Evolutionary conservation across 2,797 vertebrate species (phyloP).

Genomic region (Microcaecilia unicolor): DNA sequence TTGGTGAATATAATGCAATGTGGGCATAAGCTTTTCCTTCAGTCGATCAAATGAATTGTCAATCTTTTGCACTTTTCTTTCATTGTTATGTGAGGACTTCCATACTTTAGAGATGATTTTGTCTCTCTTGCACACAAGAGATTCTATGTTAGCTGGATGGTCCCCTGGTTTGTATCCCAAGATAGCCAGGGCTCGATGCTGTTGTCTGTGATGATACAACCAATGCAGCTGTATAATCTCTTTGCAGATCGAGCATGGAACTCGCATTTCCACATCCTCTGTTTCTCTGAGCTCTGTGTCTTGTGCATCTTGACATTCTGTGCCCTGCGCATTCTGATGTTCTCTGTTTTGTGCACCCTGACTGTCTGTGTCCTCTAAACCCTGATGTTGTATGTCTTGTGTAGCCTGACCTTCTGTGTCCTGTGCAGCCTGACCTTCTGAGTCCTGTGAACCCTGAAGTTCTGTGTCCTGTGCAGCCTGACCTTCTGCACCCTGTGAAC

Average conservation of each 20-base stretch:
- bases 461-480: not conserved
- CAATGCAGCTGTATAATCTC: not conserved
- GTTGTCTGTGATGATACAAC: constrained; percentile 34
- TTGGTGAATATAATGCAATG: not conserved
- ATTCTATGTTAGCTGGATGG: not conserved
- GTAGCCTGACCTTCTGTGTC: no score
- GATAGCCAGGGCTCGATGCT: constrained; percentile 21
- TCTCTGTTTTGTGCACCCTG: no score
- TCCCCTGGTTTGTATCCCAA: constrained; percentile 13
- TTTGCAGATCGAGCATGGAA: constrained; percentile 36
- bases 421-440: no score
- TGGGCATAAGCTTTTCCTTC: constrained; percentile 3
- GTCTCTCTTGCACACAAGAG: constrained; percentile 8
- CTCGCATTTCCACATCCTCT: not conserved
- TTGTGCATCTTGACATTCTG: not conserved
- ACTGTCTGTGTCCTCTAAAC: no score
- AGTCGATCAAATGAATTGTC: constrained; percentile 34
- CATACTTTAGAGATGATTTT: constrained; percentile 19
- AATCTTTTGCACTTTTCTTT: constrained; percentile 20
- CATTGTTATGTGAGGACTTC: constrained; percentile 11
- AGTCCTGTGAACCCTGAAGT: no score
- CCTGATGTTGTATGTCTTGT: no score
- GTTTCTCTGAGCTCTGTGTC: not conserved
- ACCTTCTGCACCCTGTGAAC: no score
- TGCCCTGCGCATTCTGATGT: no score